Base-by-base conservation (phyloP, 2,888 invertebrate species). In the Microdon myrmicae region DNA sequence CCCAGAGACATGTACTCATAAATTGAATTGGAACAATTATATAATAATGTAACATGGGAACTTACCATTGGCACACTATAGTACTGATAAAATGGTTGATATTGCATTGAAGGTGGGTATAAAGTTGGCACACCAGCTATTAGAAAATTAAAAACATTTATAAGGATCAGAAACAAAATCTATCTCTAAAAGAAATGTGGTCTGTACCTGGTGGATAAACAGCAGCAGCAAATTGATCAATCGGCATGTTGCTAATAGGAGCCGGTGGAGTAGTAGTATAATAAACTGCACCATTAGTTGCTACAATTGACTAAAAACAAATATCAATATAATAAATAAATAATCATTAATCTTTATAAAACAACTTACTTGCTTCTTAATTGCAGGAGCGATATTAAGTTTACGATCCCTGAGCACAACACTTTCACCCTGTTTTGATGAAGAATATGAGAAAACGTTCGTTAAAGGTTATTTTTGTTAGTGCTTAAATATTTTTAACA, bases 381-480 rank as follows among this genome's bases (percentile, higher is more conserved):
- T 89, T 69, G 92, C 92, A 68, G 91, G 91, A 25, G 92, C 92
- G 76, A 93, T 91, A 75, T 92, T 92, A 58, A 93, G 81, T 76
- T 91, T 90, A 70, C 91, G 83, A 77, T 92, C 90, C 71, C 89
- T 86, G 72, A 92, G 83, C 38, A 90, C 84, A 68, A 90, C 87
- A 76, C 89, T 88, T 71, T 90, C 90, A 43, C 88, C 83, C 87
- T 87, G 70, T 71, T 69, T 67, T 4, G 31, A 22, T 13, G 35
- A 34, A 41, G 19, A 41, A 55, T 55, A 47, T 45, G 32, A 64
- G 35, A 66, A 51, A 60, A 67, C 48, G 66, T 53, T 61, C 55
- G 67, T 43, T 64, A n/a, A n/a, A n/a, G n/a, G n/a, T n/a, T n/a
- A n/a, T n/a, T n/a, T n/a, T n/a, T n/a, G n/a, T n/a, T n/a, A n/a